Conservation (phyloP, 2,797 vertebrate species). For the Prunella strophiata region DNA sequence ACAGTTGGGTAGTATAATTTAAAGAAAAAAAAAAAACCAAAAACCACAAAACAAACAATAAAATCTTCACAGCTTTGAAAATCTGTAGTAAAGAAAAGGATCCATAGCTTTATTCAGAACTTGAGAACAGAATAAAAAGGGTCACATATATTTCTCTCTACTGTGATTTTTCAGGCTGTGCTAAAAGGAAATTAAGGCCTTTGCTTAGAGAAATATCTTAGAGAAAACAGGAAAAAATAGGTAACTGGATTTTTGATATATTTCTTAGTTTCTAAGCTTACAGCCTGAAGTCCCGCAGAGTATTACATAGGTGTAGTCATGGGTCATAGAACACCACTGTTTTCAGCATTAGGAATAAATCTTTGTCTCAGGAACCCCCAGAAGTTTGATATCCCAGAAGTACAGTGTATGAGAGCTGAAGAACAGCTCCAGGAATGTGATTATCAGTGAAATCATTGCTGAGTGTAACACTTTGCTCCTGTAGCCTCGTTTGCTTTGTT, state of each 20-base stretch:
- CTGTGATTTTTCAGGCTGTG: not conserved
- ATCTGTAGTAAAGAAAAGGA: not conserved
- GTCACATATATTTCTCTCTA: not conserved
- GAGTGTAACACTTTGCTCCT: not conserved
- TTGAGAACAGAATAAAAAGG: not conserved
- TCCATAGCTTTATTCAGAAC: conserved; percentile 3
- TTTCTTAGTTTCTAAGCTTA: not conserved
- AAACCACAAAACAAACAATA: not conserved
- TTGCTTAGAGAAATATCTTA: not conserved
- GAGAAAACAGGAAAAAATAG: not conserved
- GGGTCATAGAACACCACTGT: not conserved
- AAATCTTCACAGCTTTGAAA: conserved; percentile 3
- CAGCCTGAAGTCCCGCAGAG: not conserved
- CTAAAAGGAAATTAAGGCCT: not conserved
- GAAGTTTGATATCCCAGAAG: not conserved
- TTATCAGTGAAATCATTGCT: not conserved
- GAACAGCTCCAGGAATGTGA: not conserved
- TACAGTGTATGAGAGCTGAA: not conserved
- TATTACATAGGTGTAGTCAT: not conserved
- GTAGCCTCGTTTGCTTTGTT: not conserved
- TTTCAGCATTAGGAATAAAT: not conserved
- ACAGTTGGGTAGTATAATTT: not conserved
- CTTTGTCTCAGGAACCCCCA: not conserved
- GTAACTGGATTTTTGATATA: not conserved
- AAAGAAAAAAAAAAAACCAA: not conserved